Evolutionary conservation across 2,113 vertebrate genomes (phyloP).

Genomic region (Gymnobelideus leadbeateri): DNA sequence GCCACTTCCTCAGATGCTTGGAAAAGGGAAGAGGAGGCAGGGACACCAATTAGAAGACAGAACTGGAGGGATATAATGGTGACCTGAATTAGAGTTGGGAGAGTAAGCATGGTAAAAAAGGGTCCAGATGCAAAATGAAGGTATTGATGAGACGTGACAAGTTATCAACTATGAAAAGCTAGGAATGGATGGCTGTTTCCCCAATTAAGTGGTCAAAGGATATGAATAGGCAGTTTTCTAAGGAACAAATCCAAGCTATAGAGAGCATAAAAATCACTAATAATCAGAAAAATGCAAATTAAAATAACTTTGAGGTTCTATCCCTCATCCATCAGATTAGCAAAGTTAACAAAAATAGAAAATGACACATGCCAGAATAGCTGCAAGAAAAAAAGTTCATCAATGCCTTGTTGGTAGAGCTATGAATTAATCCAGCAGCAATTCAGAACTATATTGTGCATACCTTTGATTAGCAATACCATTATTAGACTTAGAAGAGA

Average conservation of each 20-base stretch:
- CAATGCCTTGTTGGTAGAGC: not conserved
- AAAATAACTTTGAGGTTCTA: not conserved
- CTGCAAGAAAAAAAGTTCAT: not conserved
- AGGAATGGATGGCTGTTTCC: not conserved
- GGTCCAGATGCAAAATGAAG: not conserved
- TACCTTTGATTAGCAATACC: not conserved
- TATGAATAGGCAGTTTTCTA: not conserved
- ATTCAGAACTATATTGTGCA: not conserved
- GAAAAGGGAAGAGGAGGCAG: not conserved
- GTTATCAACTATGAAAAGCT: not conserved
- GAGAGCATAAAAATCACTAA: not conserved
- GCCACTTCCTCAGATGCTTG: not conserved
- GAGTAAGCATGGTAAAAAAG: not conserved
- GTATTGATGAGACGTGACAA: not conserved
- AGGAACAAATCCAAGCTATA: not conserved
- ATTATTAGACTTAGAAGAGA: not conserved
- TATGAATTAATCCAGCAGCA: not conserved
- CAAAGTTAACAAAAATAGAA: not conserved
- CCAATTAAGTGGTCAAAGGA: not conserved
- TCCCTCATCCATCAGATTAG: not conserved
- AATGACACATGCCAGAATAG: not conserved
- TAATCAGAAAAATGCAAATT: not conserved
- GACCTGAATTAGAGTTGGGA: not conserved
- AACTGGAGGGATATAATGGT: not conserved
- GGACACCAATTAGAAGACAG: not conserved